Percentiles rank a stretch among this genome's conserved stretches.
These are phyloP conservation scores for Malacosoma neustria DNA, from an alignment of 2,888 invertebrate genomes.

Conservation along the genomic window DNA sequence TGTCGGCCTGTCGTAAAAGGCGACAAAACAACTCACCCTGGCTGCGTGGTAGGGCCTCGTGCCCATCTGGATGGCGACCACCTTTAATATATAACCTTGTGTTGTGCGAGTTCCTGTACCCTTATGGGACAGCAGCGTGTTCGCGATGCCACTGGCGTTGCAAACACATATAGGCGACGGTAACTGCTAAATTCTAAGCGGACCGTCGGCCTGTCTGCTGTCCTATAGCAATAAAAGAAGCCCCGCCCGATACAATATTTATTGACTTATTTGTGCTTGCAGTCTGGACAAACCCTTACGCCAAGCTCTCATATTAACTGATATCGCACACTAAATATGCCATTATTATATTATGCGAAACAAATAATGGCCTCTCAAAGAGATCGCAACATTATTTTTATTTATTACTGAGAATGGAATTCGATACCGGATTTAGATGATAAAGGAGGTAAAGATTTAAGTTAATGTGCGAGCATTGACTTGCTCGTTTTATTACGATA, in stretches of 20 bases:
- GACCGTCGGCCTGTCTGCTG: not conserved
- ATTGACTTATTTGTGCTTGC: no score
- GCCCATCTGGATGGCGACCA: not conserved
- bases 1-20: not conserved
- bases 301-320: conserved; percentile 68
- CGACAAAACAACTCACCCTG: not conserved
- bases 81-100: not conserved
- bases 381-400: conserved; percentile 34
- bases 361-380: conserved; percentile 57
- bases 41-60: not conserved
- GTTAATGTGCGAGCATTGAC: conserved; percentile 11
- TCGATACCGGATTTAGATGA: conserved; percentile 23
- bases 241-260: no score
- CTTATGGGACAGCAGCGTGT: not conserved
- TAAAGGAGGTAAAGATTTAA: conserved; percentile 7
- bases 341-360: conserved; percentile 66
- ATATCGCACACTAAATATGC: conserved; percentile 72
- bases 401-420: conserved; percentile 57
- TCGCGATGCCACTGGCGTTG: not conserved
- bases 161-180: not conserved
- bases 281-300: conserved; percentile 31
- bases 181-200: not conserved
- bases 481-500: conserved; percentile 5
- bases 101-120: not conserved
- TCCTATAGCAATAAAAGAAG: not conserved